Evolutionary conservation across 1,140 invertebrate genomes (phyloP).

Genomic region (Pomacea maculata): DNA sequence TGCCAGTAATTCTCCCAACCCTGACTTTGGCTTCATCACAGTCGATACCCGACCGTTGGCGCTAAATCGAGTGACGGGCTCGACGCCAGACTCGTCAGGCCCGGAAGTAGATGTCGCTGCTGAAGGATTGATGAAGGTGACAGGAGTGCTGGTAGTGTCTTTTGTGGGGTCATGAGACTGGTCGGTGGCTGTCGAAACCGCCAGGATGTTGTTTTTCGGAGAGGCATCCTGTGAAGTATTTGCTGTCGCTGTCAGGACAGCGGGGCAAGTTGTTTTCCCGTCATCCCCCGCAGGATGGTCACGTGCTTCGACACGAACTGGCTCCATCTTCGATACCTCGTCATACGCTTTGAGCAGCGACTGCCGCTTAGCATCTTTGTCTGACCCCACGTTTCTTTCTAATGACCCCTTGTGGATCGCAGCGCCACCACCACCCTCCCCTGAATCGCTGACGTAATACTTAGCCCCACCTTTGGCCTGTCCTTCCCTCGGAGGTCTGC

Average conservation of each 20-base stretch:
- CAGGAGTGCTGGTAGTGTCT: not conserved
- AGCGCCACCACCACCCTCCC: not conserved
- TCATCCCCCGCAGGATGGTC: not conserved
- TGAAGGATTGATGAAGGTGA: not conserved
- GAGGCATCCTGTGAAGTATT: not conserved
- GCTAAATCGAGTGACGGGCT: slow-evolving; percentile 11
- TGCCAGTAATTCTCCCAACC: too few species aligned
- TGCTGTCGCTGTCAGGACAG: not conserved
- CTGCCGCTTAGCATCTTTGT: too few species aligned
- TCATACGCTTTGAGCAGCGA: too few species aligned
- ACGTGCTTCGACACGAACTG: not conserved
- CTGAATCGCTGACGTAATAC: slow-evolving; percentile 22
- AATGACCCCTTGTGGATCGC: slow-evolving; percentile 2
- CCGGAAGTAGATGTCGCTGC: not conserved
- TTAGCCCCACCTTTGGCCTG: slow-evolving; percentile 20
- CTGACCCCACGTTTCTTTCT: not conserved
- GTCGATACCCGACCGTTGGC: slow-evolving; percentile 8
- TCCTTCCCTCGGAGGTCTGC: not conserved
- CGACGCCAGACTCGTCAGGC: not conserved
- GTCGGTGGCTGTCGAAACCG: not conserved
- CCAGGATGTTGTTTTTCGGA: not conserved
- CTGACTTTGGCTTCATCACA: not conserved
- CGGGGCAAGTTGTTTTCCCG: not conserved
- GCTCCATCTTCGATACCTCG: too few species aligned
- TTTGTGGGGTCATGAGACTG: not conserved